Evolutionary conservation across 2,113 vertebrate species (phyloP), one percentile per base, ranked within the genome.

Genomic region (Dasyornis broadbenti): DNA sequence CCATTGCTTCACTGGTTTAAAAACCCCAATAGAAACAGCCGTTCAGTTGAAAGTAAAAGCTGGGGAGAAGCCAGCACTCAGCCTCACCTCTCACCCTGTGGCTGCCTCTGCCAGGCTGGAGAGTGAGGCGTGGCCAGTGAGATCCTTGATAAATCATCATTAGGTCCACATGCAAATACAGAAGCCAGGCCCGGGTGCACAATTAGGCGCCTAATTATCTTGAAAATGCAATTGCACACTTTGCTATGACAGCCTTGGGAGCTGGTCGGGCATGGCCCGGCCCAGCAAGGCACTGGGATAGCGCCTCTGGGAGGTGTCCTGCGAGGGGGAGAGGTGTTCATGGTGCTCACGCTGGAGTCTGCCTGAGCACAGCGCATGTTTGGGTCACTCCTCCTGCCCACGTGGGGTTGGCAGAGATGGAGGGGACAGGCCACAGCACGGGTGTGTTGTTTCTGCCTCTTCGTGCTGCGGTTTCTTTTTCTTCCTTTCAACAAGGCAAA

Each of bases 131-230:
- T 10, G 65, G 50, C 61, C 65, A 63, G 54, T 69, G 57, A 82
- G 82, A 79, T 80, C 92, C 70, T 56, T 27, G 19, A 90, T 94
- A 92, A 92, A 97, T 94, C 94, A 81, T 94, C 47, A 95, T 96
- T 93, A 95, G 64, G 59, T 73, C 57, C 82, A 87, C 1, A 2
- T 75, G 80, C 70, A 86, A 63, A 86, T 71, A 90, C 16, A 77
- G 87, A 78, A 92, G 54, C 73, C 52, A 73, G 89, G 90, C 92
- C 86, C 89, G 82, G 91, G 89, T 15, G 9, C 90, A 64, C 86
- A 94, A 91, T 97, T 96, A 96, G 90, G 93, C 90, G 86, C 59
- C 84, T 95, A 95, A 97, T 97, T 96, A 71, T 1, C 60, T 89
- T 93, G 95, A 89, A 93, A 96, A 96, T 59, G 70, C 90, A 89